A percentile compares a stretch with the other conserved stretches of the same genome.
These are phyloP conservation scores for Caenorhabditis briggsae DNA, from an alignment of 1,140 invertebrate species.

Conservation along the genomic window DNA sequence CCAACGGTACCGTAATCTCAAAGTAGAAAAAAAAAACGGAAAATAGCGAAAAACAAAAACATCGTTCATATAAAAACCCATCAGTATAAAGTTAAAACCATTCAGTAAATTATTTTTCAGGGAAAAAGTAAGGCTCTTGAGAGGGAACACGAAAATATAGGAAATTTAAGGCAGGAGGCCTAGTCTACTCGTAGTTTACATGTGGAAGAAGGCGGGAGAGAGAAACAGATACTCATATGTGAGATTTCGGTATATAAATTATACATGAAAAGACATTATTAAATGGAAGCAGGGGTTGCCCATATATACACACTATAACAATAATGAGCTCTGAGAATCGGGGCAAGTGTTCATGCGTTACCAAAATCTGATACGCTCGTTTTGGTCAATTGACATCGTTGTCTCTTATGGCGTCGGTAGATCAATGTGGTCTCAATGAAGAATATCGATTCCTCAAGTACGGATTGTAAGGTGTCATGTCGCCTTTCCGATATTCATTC, in stretches of 20 bases:
- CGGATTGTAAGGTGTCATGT: constrained; percentile 66
- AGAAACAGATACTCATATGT: neutral
- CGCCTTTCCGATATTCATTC: constrained; percentile 81
- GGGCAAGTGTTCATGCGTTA: neutral
- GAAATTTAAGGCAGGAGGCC: neutral
- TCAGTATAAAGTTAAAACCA: neutral
- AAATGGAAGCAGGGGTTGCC: neutral
- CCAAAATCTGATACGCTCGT: neutral
- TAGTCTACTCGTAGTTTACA: constrained; percentile 20
- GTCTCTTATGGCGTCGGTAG: neutral
- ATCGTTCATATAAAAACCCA: constrained; percentile 37
- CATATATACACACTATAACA: constrained; percentile 10
- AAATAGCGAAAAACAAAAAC: neutral
- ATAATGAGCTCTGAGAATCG: neutral
- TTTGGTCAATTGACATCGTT: neutral
- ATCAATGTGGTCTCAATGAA: constrained; percentile 53
- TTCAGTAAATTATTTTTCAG: constrained; percentile 6
- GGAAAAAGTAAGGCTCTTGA: constrained; percentile 12
- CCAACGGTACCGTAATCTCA: neutral
- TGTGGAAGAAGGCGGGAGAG: neutral
- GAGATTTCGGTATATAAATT: constrained; percentile 25
- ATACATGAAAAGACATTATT: constrained; percentile 13
- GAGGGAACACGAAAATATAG: constrained; percentile 3
- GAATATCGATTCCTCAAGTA: constrained; percentile 67
- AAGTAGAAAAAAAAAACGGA: neutral